A percentile compares a stretch with the other conserved stretches of the same genome.
phyloP scores from a whole-genome alignment of 2,888 invertebrate genomes.

The Drosophila kuntzei region DNA sequence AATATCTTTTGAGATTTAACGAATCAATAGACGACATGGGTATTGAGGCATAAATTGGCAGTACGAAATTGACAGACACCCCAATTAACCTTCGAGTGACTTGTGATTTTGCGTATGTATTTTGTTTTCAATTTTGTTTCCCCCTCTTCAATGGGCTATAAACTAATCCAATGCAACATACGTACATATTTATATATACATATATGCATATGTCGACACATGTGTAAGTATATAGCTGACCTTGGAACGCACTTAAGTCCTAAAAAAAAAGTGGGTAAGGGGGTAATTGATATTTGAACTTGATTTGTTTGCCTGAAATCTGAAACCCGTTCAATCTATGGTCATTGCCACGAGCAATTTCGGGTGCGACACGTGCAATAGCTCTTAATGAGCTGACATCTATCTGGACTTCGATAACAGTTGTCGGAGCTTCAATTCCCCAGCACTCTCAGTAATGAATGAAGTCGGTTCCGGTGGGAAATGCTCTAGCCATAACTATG shows the following conservation, averaged over 20 bases:
- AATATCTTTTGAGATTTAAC: conserved; percentile 14
- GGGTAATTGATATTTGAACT: conserved; percentile 70
- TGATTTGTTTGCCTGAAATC: conserved; percentile 42
- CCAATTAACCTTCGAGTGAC: conserved; percentile 70
- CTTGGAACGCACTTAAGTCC: conserved; percentile 68
- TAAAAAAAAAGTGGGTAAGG: conserved; percentile 33
- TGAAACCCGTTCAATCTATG: conserved; percentile 32
- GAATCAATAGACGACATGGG: conserved; percentile 38
- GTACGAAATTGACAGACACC: conserved; percentile 52
- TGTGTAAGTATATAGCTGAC: conserved; percentile 42
- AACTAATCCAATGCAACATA: conserved; percentile 46
- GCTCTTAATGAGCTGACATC: conserved; percentile 30
- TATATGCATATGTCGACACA: conserved; percentile 6
- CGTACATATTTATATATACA: neutral
- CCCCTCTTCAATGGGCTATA: conserved; percentile 33
- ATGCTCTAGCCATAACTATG: conserved; percentile 1
- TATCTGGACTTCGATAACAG: conserved; percentile 3
- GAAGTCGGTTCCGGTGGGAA: conserved; percentile 31
- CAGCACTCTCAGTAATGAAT: neutral
- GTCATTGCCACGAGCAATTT: conserved; percentile 28
- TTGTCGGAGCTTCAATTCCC: conserved; percentile 1
- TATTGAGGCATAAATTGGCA: conserved; percentile 54
- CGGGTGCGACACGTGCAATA: conserved; percentile 26
- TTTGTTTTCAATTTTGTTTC: conserved; percentile 32
- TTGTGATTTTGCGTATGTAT: conserved; percentile 27